Evolutionary conservation across 2,888 invertebrate genomes (phyloP).

Genomic region (Amphiduros pacificus): DNA sequence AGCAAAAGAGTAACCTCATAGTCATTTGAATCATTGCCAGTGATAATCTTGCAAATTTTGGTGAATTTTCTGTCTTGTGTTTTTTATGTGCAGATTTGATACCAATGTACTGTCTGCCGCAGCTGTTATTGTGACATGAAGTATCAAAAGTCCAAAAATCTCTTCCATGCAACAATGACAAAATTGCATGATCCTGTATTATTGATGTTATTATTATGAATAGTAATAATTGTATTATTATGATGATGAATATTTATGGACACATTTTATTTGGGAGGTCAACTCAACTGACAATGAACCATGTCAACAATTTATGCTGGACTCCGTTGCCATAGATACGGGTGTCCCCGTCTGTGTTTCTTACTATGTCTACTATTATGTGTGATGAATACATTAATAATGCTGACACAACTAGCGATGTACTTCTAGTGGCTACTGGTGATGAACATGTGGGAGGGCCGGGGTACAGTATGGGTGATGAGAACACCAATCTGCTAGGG

Average conservation of each 20-base stretch:
- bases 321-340: constrained; percentile 11
- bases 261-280: constrained; percentile 15
- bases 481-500: no score
- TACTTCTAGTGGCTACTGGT: constrained; percentile 20
- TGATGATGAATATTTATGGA: no score
- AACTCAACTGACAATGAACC: constrained; percentile 9
- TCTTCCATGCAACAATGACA: constrained; percentile 18
- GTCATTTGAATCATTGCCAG: constrained; percentile 25
- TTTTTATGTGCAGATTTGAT: constrained; percentile 16
- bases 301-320: constrained; percentile 17
- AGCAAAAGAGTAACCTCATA: constrained; percentile 18
- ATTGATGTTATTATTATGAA: constrained; percentile 12
- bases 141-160: constrained; percentile 12
- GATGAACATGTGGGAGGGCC: neutral
- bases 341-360: constrained; percentile 14
- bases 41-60: constrained; percentile 26
- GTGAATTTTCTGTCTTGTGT: constrained; percentile 12
- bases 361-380: constrained; percentile 7
- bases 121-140: constrained; percentile 1
- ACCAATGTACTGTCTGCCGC: constrained; percentile 9
- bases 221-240: neutral
- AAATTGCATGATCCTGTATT: constrained; percentile 7
- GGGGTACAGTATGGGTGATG: no score
- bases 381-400: constrained; percentile 10
- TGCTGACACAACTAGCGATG: constrained; percentile 17